Conservation (phyloP, 2,113 vertebrate species). For the Semnopithecus entellus region DNA sequence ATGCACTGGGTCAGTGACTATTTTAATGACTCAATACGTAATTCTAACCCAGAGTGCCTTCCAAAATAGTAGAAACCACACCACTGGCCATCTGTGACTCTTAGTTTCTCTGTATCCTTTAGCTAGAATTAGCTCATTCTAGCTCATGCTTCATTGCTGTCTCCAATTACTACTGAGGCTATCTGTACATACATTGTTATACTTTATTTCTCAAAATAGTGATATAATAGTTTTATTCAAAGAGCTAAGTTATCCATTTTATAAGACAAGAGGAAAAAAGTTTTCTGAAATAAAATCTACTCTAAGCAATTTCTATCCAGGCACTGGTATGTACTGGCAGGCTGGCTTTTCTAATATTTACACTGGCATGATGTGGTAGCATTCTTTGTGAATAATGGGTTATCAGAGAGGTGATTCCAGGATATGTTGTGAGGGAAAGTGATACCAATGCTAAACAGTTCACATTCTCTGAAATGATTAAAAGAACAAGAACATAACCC, state of each 20-base stretch:
- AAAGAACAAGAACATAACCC: background rate
- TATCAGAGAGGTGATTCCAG: background rate
- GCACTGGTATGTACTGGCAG: background rate
- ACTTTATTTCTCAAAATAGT: slow-evolving; percentile 9
- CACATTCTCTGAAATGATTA: background rate
- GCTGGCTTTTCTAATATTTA: background rate
- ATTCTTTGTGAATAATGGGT: background rate
- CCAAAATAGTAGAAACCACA: background rate
- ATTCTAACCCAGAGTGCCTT: background rate
- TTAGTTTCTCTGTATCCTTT: background rate
- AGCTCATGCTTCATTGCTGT: background rate
- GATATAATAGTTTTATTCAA: background rate
- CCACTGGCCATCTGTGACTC: background rate
- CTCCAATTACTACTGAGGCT: background rate
- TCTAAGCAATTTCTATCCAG: background rate
- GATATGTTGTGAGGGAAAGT: background rate
- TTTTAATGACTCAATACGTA: background rate
- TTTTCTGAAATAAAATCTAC: background rate
- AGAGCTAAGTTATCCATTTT: background rate
- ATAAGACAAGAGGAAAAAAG: background rate
- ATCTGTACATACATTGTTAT: background rate
- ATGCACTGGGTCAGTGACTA: background rate
- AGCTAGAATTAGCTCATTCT: background rate
- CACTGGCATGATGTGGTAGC: background rate
- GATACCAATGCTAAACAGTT: background rate